A percentile compares a stretch with the other conserved stretches of the same genome.
These are phyloP conservation scores for Rhinatrema bivittatum DNA, from an alignment of 2,797 vertebrate species.

Conservation along the genomic window DNA sequence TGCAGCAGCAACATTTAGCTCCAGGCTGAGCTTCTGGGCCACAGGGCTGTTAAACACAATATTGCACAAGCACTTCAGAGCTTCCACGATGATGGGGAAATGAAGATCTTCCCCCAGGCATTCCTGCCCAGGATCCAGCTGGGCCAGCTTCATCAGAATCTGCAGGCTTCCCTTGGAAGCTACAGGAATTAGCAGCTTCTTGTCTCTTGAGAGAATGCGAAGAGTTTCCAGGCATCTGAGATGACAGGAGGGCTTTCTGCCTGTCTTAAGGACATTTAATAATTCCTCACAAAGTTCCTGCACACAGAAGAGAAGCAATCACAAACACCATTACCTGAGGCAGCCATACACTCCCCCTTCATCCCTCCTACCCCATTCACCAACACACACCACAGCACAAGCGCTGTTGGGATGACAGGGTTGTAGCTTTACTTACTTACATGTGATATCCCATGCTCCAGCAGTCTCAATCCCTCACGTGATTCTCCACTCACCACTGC, in stretches of 20 bases:
- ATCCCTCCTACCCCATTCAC: no score
- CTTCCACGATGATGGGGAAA: constrained; percentile 83
- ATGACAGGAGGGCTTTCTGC: constrained; percentile 69
- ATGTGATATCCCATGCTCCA: no score
- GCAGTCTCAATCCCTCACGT: no score
- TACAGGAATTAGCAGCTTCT: constrained; percentile 83
- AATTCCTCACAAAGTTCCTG: constrained; percentile 85
- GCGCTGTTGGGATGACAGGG: no score
- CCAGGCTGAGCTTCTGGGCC: constrained; percentile 86
- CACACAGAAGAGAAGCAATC: constrained; percentile 17
- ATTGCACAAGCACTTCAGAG: constrained; percentile 95
- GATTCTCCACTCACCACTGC: no score
- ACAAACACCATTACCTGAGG: no score
- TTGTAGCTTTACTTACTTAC: no score
- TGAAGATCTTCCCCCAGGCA: constrained; percentile 57
- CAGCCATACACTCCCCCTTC: no score
- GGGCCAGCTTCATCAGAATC: constrained; percentile 75
- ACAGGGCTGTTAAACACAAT: constrained; percentile 87
- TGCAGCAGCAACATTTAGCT: constrained; percentile 76
- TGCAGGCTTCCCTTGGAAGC: constrained; percentile 83
- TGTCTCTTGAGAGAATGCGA: constrained; percentile 93
- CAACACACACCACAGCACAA: no score
- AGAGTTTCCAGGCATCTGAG: constrained; percentile 85
- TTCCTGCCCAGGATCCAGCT: constrained; percentile 52
- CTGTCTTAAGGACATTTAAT: constrained; percentile 70